phyloP scores from a whole-genome alignment of 2,888 invertebrate species.

The Cerceris ruficornis region DNA sequence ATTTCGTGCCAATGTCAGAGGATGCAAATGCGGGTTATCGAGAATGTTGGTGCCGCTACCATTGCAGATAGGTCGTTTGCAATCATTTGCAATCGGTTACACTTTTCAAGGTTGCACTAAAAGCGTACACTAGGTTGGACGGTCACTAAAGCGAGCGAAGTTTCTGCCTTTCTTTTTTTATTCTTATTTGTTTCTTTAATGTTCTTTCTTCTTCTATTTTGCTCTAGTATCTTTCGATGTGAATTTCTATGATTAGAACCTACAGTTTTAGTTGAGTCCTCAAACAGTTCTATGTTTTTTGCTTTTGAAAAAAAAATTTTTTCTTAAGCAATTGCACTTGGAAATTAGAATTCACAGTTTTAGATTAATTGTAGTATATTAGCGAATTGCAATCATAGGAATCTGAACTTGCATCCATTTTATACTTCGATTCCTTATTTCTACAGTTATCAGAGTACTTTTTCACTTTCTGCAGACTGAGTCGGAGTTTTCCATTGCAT shows the following conservation, averaged over 20 bases:
- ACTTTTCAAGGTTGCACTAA: slow-evolving; percentile 6
- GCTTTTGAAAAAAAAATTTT: no score
- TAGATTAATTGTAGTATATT: no score
- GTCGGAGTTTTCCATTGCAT: no score
- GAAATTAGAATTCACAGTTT: no score
- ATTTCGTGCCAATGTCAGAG: slow-evolving; percentile 26
- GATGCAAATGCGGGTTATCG: slow-evolving; percentile 45
- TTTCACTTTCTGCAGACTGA: no score
- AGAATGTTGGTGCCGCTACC: slow-evolving; percentile 19
- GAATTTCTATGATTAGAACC: not conserved
- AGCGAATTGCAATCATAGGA: no score
- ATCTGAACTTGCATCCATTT: no score
- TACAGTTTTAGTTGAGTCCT: not conserved
- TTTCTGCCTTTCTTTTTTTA: not conserved
- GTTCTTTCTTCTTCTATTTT: not conserved
- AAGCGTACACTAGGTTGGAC: not conserved
- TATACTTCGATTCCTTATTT: no score
- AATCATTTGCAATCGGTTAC: not conserved
- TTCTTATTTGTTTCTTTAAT: not conserved
- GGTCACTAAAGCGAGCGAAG: not conserved
- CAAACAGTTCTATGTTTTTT: no score
- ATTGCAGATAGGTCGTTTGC: slow-evolving; percentile 25
- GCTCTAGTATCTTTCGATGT: not conserved
- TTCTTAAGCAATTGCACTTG: no score
- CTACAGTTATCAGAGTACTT: no score